Percentiles rank a stretch among this genome's conserved stretches.
phyloP scores from a whole-genome alignment of 2,113 vertebrate genomes.

The Alethe castanea region DNA sequence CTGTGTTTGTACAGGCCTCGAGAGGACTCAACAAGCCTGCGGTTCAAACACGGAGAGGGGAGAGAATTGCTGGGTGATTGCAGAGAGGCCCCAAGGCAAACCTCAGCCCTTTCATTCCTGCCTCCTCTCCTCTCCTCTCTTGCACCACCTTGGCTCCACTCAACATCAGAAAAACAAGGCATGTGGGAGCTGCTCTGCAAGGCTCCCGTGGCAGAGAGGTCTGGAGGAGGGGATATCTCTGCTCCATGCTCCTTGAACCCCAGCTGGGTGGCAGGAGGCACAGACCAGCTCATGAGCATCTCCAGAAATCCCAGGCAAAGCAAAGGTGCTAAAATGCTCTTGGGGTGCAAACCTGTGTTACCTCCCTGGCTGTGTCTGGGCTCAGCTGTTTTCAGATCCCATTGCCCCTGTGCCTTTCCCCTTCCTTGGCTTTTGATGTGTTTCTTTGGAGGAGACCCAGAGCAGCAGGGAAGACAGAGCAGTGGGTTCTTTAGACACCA shows the following conservation, averaged over 20 bases:
- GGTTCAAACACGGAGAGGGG: conserved; percentile 24
- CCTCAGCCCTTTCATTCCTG: conserved; percentile 63
- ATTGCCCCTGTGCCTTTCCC: fast-evolving
- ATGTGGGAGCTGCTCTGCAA: background rate
- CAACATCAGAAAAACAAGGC: conserved; percentile 44
- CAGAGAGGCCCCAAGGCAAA: conserved; percentile 56
- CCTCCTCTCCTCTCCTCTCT: conserved; percentile 9
- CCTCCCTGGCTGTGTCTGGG: fast-evolving
- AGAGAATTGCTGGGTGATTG: conserved; percentile 51
- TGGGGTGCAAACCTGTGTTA: background rate
- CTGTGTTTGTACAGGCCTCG: conserved; percentile 55
- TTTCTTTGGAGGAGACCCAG: background rate
- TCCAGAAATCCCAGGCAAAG: background rate
- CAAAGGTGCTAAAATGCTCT: fast-evolving
- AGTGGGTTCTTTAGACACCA: background rate
- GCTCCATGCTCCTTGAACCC: fast-evolving
- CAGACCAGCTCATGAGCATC: background rate
- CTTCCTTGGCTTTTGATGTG: background rate
- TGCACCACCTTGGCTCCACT: conserved; percentile 45
- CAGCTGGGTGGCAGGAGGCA: background rate
- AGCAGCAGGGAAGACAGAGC: background rate
- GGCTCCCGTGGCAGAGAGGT: background rate
- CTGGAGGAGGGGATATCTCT: background rate
- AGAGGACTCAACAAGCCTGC: conserved; percentile 39
- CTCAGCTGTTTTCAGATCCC: background rate